phyloP scores from a whole-genome alignment of 2,113 vertebrate genomes.

The Psettodes erumei region DNA sequence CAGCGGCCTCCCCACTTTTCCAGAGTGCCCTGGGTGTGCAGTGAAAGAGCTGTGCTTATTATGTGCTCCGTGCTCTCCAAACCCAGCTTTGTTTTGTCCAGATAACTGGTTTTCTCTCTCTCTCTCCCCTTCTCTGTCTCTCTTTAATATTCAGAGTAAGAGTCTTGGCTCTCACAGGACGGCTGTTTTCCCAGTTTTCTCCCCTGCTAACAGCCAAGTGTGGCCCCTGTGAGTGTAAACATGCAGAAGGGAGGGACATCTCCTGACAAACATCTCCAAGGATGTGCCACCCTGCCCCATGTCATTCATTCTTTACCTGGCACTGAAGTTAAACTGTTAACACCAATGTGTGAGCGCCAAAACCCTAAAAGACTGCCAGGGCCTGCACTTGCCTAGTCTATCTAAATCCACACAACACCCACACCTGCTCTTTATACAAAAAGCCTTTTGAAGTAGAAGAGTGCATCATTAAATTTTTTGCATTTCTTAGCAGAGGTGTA shows the following conservation, averaged over 20 bases:
- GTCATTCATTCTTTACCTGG: conserved; percentile 76
- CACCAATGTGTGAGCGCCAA: conserved; percentile 64
- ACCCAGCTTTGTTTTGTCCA: conserved; percentile 81
- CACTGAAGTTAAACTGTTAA: conserved; percentile 77
- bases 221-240: conserved; percentile 82
- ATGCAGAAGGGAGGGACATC: conserved; percentile 77
- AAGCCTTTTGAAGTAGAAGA: too few relatives aligned
- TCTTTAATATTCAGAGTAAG: conserved; percentile 87
- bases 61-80: conserved; percentile 78
- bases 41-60: conserved; percentile 80
- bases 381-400: conserved; percentile 58
- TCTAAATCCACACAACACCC: conserved; percentile 43
- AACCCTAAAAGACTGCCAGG: conserved; percentile 60
- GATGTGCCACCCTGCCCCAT: conserved; percentile 77
- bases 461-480: conserved; percentile 19
- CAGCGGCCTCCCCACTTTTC: conserved; percentile 80
- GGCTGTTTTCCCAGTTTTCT: conserved; percentile 74
- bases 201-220: conserved; percentile 79
- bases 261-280: conserved; percentile 81
- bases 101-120: conserved; percentile 66
- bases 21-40: conserved; percentile 79
- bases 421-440: conserved; percentile 57
- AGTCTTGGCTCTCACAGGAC: conserved; percentile 81
- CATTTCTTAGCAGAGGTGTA: conserved; percentile 13
- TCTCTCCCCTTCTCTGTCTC: conserved; percentile 61